phyloP scores from a whole-genome alignment of 2,797 vertebrate species.

The Monodelphis domestica region DNA sequence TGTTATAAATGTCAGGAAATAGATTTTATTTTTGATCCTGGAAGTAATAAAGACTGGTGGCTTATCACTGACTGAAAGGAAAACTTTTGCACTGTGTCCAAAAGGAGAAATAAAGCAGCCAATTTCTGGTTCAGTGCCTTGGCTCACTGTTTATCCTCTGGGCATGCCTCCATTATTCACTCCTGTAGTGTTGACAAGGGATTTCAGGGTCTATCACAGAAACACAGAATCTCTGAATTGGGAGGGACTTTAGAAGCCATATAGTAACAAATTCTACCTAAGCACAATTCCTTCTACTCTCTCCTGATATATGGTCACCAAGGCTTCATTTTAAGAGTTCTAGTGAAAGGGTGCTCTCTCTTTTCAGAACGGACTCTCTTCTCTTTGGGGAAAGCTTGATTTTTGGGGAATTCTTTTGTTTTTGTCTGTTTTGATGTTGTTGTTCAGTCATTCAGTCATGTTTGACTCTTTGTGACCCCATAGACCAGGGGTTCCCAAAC shows the following conservation, averaged over 20 bases:
- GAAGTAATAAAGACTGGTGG: neutral
- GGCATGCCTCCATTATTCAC: neutral
- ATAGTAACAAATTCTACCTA: neutral
- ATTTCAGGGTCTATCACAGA: neutral
- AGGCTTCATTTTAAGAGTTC: neutral
- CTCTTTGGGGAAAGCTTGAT: neutral
- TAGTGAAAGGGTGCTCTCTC: neutral
- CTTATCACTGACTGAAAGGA: neutral
- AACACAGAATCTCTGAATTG: neutral
- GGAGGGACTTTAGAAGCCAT: neutral
- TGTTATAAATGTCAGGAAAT: neutral
- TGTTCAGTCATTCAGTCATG: too few relatives aligned
- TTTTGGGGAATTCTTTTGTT: neutral
- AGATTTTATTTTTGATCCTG: neutral
- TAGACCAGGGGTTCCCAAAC: too few relatives aligned
- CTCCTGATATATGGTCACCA: neutral
- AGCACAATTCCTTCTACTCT: neutral
- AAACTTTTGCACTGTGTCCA: neutral
- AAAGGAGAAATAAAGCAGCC: neutral
- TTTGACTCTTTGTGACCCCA: too few relatives aligned
- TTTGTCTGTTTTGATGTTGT: neutral
- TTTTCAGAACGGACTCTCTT: neutral
- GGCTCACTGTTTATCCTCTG: neutral
- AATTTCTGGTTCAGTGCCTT: neutral
- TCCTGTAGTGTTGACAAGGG: neutral